These are phyloP conservation scores for Oplegnathus fasciatus DNA, from an alignment of 2,113 vertebrate species.

Conservation along the genomic window DNA sequence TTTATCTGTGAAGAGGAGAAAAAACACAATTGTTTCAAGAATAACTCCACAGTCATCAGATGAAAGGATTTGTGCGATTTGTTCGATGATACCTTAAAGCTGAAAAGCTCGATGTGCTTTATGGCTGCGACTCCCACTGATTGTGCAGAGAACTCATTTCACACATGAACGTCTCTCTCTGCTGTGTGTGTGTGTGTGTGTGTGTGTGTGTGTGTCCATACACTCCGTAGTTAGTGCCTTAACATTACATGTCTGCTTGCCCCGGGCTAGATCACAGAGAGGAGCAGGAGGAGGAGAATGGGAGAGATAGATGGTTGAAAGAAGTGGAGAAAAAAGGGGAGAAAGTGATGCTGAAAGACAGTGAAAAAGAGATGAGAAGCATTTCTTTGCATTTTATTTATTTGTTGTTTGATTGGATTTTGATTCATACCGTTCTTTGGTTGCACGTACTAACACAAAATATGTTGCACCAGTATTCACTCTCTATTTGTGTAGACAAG, in stretches of 20 bases:
- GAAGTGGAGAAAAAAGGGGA: conserved; percentile 34
- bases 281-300: conserved; percentile 25
- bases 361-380: not conserved
- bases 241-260: conserved; percentile 78
- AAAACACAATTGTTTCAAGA: conserved; percentile 49
- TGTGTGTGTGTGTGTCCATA: conserved; percentile 56
- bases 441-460: not conserved
- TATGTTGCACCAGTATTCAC: not conserved
- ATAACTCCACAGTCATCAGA: conserved; percentile 55
- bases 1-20: conserved; percentile 55
- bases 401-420: not conserved
- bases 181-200: conserved; percentile 32
- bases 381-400: not conserved
- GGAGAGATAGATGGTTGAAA: conserved; percentile 24
- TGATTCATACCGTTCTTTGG: not conserved
- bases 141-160: conserved; percentile 81
- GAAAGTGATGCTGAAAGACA: not conserved
- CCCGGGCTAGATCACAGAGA: conserved; percentile 71
- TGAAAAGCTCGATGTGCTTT: conserved; percentile 70
- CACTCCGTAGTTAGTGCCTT: conserved; percentile 77
- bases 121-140: conserved; percentile 78
- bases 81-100: conserved; percentile 75
- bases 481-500: no score
- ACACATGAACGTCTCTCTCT: conserved; percentile 80
- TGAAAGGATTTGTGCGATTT: conserved; percentile 64